These are phyloP conservation scores for Drosophila austrosaltans DNA, from an alignment of 2,888 invertebrate genomes.

Conservation along the genomic window DNA sequence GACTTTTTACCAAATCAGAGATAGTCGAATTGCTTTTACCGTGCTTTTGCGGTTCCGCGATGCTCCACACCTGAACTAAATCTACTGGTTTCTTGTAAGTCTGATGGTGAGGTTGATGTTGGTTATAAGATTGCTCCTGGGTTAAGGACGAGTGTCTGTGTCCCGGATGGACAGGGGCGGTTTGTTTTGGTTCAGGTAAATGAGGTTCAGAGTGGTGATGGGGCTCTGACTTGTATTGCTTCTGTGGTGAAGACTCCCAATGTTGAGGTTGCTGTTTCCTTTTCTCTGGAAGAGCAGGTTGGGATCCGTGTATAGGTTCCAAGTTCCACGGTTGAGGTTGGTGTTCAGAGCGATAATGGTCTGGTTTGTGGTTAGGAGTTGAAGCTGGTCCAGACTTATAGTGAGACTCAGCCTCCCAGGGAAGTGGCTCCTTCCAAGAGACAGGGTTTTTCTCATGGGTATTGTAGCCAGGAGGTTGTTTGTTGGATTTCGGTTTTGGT, in stretches of 20 bases:
- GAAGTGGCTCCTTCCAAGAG: slow-evolving; percentile 50
- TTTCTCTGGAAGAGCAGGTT: not conserved
- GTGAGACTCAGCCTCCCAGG: slow-evolving; percentile 50
- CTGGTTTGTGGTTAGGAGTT: slow-evolving; percentile 16
- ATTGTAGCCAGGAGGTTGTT: slow-evolving; percentile 5
- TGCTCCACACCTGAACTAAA: slow-evolving; percentile 38
- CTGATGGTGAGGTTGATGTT: not conserved
- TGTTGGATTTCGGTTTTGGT: slow-evolving; percentile 8
- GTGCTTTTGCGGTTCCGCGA: slow-evolving; percentile 31
- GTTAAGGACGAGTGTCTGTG: slow-evolving; percentile 6
- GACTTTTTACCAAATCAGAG: not conserved
- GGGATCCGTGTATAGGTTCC: not conserved
- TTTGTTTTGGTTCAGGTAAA: not conserved
- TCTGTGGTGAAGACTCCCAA: not conserved
- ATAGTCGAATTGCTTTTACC: slow-evolving; percentile 23
- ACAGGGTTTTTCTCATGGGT: slow-evolving; percentile 12
- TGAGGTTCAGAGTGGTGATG: not conserved
- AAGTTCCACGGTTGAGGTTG: not conserved
- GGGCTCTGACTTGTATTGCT: not conserved
- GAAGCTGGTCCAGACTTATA: slow-evolving; percentile 34
- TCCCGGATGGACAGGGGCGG: not conserved
- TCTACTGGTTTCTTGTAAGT: slow-evolving; percentile 17
- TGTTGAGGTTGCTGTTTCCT: not conserved
- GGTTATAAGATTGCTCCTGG: not conserved
- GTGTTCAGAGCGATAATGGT: not conserved